A percentile compares a stretch with the other conserved stretches of the same genome.
Evolutionary conservation across 2,888 invertebrate species (phyloP).

Genomic region (Pollenia amentaria): DNA sequence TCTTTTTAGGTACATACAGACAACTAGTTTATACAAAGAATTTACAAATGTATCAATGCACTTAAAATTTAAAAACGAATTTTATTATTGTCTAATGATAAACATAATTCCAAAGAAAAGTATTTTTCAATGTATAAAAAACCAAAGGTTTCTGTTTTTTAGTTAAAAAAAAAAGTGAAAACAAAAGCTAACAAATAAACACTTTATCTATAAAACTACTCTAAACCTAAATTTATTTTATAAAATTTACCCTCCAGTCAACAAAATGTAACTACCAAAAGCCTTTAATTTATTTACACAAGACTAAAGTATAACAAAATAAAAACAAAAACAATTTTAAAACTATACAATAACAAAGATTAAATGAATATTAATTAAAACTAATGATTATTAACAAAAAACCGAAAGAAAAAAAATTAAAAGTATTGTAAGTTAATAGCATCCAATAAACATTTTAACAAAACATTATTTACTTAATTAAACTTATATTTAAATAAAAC

Average conservation of each 20-base stretch:
- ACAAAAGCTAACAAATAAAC: conserved; percentile 3
- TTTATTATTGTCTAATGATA: conserved; percentile 31
- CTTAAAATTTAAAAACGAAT: conserved; percentile 43
- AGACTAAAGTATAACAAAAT: conserved; percentile 77
- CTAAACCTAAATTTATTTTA: conserved; percentile 68
- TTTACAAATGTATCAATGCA: conserved; percentile 34
- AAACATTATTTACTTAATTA: conserved; percentile 63
- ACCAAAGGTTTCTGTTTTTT: conserved; percentile 64
- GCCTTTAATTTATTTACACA: conserved; percentile 79
- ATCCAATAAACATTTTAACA: conserved; percentile 58
- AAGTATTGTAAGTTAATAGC: conserved; percentile 59
- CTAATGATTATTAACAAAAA: conserved; percentile 31
- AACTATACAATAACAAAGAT: conserved; percentile 65
- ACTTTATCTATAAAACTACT: conserved; percentile 38
- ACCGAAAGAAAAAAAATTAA: conserved; percentile 7
- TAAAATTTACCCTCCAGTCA: conserved; percentile 69
- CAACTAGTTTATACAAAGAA: not conserved
- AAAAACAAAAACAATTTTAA: conserved; percentile 51
- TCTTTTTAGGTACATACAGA: conserved; percentile 25
- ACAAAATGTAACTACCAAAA: conserved; percentile 77
- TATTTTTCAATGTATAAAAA: conserved; percentile 46
- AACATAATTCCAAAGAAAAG: not conserved
- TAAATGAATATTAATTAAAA: conserved; percentile 33
- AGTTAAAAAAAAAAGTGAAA: not conserved
- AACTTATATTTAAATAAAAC: conserved; percentile 64